Evolutionary conservation across 1,140 invertebrate genomes (phyloP).

Genomic region (Lucilia sericata): DNA sequence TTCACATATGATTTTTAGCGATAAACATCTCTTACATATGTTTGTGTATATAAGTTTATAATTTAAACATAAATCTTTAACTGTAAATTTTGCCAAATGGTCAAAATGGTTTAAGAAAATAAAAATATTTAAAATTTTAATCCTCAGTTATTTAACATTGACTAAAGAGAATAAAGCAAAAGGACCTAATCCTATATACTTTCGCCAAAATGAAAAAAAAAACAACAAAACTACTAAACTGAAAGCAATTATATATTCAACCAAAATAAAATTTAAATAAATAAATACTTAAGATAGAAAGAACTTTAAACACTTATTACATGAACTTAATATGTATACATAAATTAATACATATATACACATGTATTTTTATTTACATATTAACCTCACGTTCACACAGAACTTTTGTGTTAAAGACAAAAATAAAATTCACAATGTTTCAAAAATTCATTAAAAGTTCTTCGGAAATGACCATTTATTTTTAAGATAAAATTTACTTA

Average conservation of each 20-base stretch:
- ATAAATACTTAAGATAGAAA: not conserved
- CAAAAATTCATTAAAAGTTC: not conserved
- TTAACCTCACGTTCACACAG: not conserved
- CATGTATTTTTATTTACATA: not conserved
- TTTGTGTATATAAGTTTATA: not conserved
- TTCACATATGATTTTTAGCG: not conserved
- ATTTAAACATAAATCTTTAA: not conserved
- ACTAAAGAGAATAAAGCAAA: not conserved
- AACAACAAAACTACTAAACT: not conserved
- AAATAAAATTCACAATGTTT: not conserved
- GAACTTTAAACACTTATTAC: not conserved
- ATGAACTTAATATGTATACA: not conserved
- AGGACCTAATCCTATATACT: not conserved
- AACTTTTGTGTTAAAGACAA: not conserved
- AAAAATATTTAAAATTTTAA: not conserved
- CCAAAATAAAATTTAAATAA: no score
- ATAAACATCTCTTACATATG: not conserved
- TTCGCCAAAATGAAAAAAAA: not conserved
- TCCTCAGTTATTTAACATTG: not conserved
- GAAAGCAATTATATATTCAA: not conserved
- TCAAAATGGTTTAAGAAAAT: not conserved
- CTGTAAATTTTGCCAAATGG: constrained; percentile 3
- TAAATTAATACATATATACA: not conserved
- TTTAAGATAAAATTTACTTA: not conserved
- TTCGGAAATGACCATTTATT: not conserved